Evolutionary conservation across 2,888 invertebrate genomes (phyloP), one percentile per base, ranked within the genome.

Genomic region (Allygus modestus): DNA sequence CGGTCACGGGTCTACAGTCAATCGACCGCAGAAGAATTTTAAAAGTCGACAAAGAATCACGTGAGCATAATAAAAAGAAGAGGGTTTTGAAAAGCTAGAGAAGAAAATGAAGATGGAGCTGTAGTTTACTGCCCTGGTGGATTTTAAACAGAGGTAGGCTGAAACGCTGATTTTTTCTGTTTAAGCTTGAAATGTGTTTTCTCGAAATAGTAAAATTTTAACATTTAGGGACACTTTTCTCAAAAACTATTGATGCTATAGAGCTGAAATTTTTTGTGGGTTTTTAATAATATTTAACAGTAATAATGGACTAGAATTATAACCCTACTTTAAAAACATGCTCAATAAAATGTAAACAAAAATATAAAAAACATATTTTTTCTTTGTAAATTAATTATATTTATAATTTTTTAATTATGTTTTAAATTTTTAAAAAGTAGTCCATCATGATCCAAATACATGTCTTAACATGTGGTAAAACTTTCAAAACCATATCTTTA

Each of bases 51-150:
- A 61, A 61, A 15, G 61, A 61, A 61, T 11, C 28, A 11, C 4
- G 26, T 23, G 61, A 61, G 15, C 61, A 61, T 2, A 61, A 61
- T 23, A 61, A 61, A 28, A 61, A 61, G 61, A 61, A 61, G 61
- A 61, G 61, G 61, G 1, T 61, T 23, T 23, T 61, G 9, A 61
- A 61, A 23, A 61, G 26, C 11, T 28, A 61, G 26, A 15, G 28
- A 61, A 23, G 61, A 28, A 23, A 23, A 61, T 11, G 61, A 61
- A 61, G 28, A 11, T 11, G 61, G 15, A 61, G 15, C 26, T 11
- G 61, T 11, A 26, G 28, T 11, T 7, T 23, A 61, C 26, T 61
- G 7, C 23, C 28, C 23, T 61, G 61, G 26, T 23, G 28, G 26
- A 26, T 23, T 61, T 46, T 46, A 46, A 15, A 37, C 37, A 46